Evolutionary conservation across 2,797 vertebrate genomes (phyloP).

Genomic region (Calcarius lapponicus): DNA sequence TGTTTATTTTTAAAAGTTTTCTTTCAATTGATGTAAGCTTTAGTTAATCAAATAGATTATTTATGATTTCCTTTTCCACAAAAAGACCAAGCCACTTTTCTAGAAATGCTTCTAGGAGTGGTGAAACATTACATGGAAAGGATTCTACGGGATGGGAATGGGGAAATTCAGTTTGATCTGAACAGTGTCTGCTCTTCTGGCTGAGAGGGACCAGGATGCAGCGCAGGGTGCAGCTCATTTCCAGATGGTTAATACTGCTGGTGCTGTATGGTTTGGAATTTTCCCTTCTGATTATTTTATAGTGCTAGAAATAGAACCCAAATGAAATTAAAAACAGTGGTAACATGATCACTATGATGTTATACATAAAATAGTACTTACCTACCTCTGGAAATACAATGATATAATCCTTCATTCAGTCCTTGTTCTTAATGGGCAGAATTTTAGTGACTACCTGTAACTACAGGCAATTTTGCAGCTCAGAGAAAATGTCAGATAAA

Average conservation of each 20-base stretch:
- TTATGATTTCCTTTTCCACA: too few species aligned
- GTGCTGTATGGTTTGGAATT: too few species aligned
- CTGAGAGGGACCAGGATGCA: too few species aligned
- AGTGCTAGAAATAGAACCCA: neutral
- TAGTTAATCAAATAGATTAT: neutral
- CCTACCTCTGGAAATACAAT: neutral
- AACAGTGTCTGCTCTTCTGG: too few species aligned
- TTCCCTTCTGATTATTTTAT: neutral
- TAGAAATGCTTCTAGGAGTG: too few species aligned
- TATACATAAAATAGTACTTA: neutral
- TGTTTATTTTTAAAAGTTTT: neutral
- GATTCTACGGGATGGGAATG: too few species aligned
- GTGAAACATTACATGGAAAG: too few species aligned
- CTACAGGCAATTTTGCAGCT: neutral
- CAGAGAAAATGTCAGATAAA: slow-evolving; percentile 14
- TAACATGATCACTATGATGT: neutral
- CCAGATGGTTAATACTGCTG: too few species aligned
- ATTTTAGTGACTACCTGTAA: neutral
- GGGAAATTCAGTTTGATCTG: too few species aligned
- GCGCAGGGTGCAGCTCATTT: too few species aligned
- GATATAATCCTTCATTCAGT: neutral
- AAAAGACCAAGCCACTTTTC: too few species aligned
- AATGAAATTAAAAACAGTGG: neutral
- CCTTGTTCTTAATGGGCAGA: neutral
- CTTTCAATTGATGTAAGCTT: neutral